phyloP scores from a whole-genome alignment of 2,797 vertebrate genomes.

The Muraenolepis orangiensis region DNA sequence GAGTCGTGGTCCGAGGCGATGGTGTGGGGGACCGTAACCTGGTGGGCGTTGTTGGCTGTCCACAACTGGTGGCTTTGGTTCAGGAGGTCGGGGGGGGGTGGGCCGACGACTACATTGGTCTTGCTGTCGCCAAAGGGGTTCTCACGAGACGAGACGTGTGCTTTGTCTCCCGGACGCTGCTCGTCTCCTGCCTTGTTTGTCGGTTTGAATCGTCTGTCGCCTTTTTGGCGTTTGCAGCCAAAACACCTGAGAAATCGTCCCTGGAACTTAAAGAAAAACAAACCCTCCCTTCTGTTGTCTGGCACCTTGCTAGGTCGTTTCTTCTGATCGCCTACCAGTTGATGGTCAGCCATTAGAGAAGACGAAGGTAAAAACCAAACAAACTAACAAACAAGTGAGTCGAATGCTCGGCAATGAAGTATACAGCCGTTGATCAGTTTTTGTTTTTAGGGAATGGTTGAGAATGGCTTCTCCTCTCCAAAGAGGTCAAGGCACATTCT shows the following conservation, averaged over 20 bases:
- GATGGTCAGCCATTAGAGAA: slow-evolving; percentile 2
- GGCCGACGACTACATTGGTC: too few species aligned
- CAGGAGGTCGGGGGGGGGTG: not conserved
- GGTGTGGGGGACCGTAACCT: not conserved
- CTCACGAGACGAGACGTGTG: too few species aligned
- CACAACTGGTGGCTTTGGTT: not conserved
- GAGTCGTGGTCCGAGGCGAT: slow-evolving; percentile 14
- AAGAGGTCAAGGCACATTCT: not conserved
- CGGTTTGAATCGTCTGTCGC: not conserved
- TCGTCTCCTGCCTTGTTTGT: not conserved
- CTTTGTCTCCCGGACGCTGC: not conserved
- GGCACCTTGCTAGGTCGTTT: not conserved
- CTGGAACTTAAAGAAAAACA: not conserved
- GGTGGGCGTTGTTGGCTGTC: not conserved
- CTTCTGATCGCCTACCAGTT: slow-evolving; percentile 2
- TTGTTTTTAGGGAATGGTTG: not conserved
- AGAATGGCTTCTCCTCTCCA: not conserved
- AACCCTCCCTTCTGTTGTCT: not conserved
- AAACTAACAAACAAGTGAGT: not conserved
- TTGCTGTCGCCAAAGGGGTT: too few species aligned
- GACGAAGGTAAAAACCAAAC: not conserved
- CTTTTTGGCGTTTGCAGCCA: not conserved
- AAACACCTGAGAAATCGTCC: not conserved
- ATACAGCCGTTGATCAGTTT: not conserved
- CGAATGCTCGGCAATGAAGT: not conserved